These are phyloP conservation scores for Belgica antarctica DNA, from an alignment of 2,888 invertebrate species.

Conservation along the genomic window DNA sequence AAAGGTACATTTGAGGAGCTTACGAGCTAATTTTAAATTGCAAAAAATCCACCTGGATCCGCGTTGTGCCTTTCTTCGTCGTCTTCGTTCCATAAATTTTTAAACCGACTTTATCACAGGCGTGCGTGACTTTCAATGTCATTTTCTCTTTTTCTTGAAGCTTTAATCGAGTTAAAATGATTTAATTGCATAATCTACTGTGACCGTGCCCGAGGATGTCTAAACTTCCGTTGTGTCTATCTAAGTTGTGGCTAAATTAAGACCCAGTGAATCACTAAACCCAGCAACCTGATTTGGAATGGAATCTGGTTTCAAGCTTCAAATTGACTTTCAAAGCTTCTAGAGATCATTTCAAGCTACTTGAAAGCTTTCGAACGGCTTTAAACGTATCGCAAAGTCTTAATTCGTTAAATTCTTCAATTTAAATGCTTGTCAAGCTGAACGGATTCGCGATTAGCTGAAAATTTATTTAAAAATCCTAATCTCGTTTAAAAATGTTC, in stretches of 20 bases:
- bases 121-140: not conserved
- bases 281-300: no score
- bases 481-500: not conserved
- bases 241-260: not conserved
- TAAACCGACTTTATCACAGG: conserved; percentile 6
- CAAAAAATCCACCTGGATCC: no score
- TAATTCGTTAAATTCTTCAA: no score
- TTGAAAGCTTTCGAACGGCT: not conserved
- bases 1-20: conserved; percentile 5
- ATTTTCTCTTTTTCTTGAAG: not conserved
- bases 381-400: no score
- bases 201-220: not conserved
- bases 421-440: conserved; percentile 15
- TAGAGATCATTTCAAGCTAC: no score
- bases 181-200: not conserved
- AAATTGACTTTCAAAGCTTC: no score
- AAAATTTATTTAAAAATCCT: conserved; percentile 2
- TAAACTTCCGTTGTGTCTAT: not conserved
- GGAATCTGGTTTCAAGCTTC: no score
- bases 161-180: not conserved
- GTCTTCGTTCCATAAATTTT: not conserved
- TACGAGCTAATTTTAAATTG: not conserved
- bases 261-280: no score
- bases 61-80: no score
- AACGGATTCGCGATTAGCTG: conserved; percentile 3